phyloP scores from a whole-genome alignment of 2,113 vertebrate genomes.

The Eurystomus gularis region DNA sequence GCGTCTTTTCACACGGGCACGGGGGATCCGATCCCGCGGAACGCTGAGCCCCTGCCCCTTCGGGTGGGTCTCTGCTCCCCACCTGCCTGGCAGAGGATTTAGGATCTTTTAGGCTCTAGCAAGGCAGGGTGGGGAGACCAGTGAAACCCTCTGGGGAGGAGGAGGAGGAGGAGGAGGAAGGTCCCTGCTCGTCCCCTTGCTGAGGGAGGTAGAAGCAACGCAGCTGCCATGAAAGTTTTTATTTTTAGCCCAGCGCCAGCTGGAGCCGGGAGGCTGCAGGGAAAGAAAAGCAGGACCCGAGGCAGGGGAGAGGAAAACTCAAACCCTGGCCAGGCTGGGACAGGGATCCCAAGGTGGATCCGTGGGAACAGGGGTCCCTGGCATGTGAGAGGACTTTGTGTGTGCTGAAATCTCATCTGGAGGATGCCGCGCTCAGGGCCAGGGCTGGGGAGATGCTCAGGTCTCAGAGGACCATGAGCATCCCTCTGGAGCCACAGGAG shows the following conservation, averaged over 20 bases:
- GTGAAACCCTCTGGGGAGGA: not conserved
- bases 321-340: not conserved
- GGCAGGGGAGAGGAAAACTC: not conserved
- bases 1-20: not conserved
- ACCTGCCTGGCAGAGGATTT: not conserved
- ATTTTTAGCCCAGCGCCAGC: conserved; percentile 27
- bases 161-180: not conserved
- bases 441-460: not conserved
- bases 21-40: not conserved
- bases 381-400: rapidly evolving
- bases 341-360: rapidly evolving
- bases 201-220: not conserved
- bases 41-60: not conserved
- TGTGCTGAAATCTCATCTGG: rapidly evolving
- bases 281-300: not conserved
- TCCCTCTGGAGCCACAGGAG: rapidly evolving
- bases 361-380: not conserved
- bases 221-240: not conserved
- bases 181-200: not conserved
- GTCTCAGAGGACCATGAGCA: rapidly evolving
- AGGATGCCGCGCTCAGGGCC: rapidly evolving
- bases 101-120: not conserved
- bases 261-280: not conserved
- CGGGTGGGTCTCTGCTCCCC: not conserved
- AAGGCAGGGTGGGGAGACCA: not conserved